Conservation (phyloP, 2,113 vertebrate species). For the Semnornis frantzii region DNA sequence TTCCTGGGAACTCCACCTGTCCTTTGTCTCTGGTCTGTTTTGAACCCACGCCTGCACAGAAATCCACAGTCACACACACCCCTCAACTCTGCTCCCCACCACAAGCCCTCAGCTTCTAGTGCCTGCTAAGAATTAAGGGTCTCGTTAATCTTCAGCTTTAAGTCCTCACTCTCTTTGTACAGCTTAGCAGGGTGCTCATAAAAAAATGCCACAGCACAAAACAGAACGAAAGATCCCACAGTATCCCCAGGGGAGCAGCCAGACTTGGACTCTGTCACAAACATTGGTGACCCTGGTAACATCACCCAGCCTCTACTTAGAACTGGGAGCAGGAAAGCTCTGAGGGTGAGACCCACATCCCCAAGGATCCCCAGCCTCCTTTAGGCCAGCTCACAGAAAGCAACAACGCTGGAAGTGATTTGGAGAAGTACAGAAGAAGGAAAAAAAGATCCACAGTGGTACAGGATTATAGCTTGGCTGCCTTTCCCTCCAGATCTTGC, state of each 20-base stretch:
- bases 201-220: not conserved
- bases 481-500: not conserved
- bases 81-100: not conserved
- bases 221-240: not conserved
- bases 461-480: not conserved
- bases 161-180: not conserved
- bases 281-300: not conserved
- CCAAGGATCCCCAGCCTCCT: not conserved
- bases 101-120: not conserved
- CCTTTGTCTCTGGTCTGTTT: not conserved
- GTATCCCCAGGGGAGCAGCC: not conserved
- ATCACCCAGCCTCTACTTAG: not conserved
- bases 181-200: not conserved
- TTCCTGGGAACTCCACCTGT: not conserved
- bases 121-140: not conserved
- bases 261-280: not conserved
- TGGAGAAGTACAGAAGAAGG: not conserved
- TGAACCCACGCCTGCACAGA: not conserved
- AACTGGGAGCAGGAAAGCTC: not conserved
- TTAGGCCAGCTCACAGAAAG: not conserved
- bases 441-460: not conserved
- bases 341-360: not conserved
- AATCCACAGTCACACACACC: not conserved
- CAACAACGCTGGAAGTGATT: not conserved
- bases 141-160: no score